Base-by-base conservation (phyloP, 2,113 vertebrate species). In the Silurus glanis region DNA sequence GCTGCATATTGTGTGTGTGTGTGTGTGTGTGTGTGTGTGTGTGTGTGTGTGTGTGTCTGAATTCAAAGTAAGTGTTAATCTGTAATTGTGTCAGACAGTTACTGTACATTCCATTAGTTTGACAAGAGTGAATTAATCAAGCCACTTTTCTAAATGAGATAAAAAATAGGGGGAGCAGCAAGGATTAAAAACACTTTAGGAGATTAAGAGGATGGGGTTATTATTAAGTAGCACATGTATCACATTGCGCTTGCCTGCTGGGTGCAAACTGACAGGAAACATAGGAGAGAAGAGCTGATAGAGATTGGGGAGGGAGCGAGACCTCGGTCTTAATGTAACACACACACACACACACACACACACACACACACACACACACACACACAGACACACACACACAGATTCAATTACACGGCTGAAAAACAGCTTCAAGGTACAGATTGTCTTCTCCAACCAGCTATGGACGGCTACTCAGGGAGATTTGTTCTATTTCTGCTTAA, bases 401-500 rank as follows among this genome's bases (percentile, higher is more conserved):
- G 75, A 85, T 81, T 28, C 45, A 76, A 51, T 82, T 83, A 87
- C 66, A 64, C 25, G 37, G 64, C 37, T 62, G 79, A 84, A 83
- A 85, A 83, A 74, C 76, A 81, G 82, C 81, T 83, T 61, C 13
- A 66, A 82, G 67, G 62, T 86, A 85, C 84, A 86, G 47, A 58
- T 82, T 85, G 84, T 83, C 85, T 82, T 66, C 83, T 80, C 53
- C 14, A 84, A 21, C 71, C 28, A 45, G 62, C 71, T 83, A 28
- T 85, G 75, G 49, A 28, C 16, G 23, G 78, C 45, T 85, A 21
- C 86, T 83, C 61, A 4, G 69, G 21, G 72, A 83, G 61, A 80
- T 82, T 74, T 85, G 71, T 82, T 49, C 76, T 86, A 78, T 88
- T 86, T 82, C 71, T 83, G 59, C 28, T 56, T 76, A 87, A 88